Base-by-base conservation (phyloP, 1,140 invertebrate species). In the Octopus bimaculoides region DNA sequence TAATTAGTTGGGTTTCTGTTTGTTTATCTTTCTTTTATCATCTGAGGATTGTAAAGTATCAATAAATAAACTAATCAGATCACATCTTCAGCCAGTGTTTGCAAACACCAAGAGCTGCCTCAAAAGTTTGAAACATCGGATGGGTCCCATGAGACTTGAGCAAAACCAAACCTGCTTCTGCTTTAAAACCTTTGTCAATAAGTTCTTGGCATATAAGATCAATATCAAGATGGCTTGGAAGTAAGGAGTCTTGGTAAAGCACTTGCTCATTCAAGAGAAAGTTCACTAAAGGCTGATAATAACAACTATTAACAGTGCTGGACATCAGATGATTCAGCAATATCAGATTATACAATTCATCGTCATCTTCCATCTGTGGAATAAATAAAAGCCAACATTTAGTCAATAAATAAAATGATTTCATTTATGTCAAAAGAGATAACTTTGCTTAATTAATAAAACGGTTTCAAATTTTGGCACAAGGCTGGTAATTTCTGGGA, bases 131-230 rank as follows among this genome's bases (percentile, higher is more conserved):
- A 6, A 87, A 80, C 56, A 80, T 71, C 10, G 83, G 80, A 77
- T 86, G 86, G 61, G 82, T 82, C 20, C 83, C 81, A 41, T 78
- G 79, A 55, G 79, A 79, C 73, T 82, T 81, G 56, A 87, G 76
- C 20, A 85, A 53, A 54, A 87, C 78, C 55, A 85, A 85, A 14
- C 86, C 86, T 54, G 85, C 85, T 75, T 87, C 86, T 66, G 84
- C 81, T n/a, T 81, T 75, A 53, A 82, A 82, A n/a, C 86, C 86
- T 12, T 80, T 78, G 74, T 81, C 80, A 20, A 77, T 54, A 12
- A 87, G 73, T 75, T 86, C 75, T 26, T 79, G 75, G 52, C 80
- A 81, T 14, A 87, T 73, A 5, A 61, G 54, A n/a, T 82, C 69
- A 3, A 82, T 77, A 6, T 77, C 71, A 12, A 83, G 52, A 74